Percentiles rank a stretch among this genome's conserved stretches.
Conservation (phyloP, 2,888 invertebrate genomes). For the Plebejus melissa region DNA sequence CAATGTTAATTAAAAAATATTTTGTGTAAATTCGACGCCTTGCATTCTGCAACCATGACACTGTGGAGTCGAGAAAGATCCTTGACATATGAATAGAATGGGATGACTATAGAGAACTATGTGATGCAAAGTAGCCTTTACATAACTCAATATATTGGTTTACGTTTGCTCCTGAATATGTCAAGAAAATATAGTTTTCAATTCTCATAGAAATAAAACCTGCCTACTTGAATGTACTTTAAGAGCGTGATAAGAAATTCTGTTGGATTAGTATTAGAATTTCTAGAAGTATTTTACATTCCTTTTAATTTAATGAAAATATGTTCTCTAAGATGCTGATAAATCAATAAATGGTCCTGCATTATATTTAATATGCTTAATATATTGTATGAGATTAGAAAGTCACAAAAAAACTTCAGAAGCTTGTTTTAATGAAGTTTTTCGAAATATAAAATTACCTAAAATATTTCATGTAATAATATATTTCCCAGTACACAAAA, state of each 20-base stretch:
- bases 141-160: slow-evolving; percentile 7
- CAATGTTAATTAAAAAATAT: slow-evolving; percentile 18
- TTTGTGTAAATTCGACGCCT: neutral
- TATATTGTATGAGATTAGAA: neutral
- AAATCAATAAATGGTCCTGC: neutral
- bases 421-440: too few relatives aligned
- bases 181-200: neutral
- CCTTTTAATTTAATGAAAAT: neutral
- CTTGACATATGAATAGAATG: slow-evolving; percentile 28
- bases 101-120: slow-evolving; percentile 20
- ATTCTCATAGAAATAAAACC: neutral
- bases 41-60: slow-evolving; percentile 18
- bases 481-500: neutral
- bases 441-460: neutral
- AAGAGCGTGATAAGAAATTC: neutral
- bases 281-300: too few relatives aligned
- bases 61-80: slow-evolving; percentile 16
- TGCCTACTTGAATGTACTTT: neutral
- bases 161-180: neutral
- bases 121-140: slow-evolving; percentile 18
- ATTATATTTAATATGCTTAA: neutral
- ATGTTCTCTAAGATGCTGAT: neutral
- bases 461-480: neutral
- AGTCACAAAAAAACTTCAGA: too few relatives aligned
- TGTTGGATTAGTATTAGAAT: too few relatives aligned